Evolutionary conservation across 2,888 invertebrate species (phyloP), one percentile per base, ranked within the genome.

Genomic region (Eumacrocentrus americanus): DNA sequence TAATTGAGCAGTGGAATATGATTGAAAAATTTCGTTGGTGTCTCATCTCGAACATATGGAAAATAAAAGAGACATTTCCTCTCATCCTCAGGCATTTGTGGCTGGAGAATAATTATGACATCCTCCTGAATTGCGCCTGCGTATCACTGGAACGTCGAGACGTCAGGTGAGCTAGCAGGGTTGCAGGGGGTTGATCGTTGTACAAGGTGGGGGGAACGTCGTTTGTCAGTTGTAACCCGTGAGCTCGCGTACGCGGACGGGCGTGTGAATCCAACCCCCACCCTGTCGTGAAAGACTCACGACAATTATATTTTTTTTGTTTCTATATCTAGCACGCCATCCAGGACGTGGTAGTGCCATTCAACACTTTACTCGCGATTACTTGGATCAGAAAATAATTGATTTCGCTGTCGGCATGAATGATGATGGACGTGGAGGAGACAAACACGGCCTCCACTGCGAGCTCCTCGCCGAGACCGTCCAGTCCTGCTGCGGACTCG

Each of bases 371-470:
- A 12, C 20, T 57, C 37, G 29, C 29, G 6, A 18, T 37, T 23
- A 16, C 4, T 5, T 11, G 3, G 16, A 16, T 14, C 3, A 12
- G 14, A 11, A 12, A 14, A 35, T 25, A 20, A 50, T 46, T 46
- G 29, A 50, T 50, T 29, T 35, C 58, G 54, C 62, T 61, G 63
- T 72, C 71, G 78, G 72, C 59, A 79, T 79, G 79, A 78, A 76
- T 72, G 68, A 80, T 77, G 79, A 80, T 80, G 80, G 78, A 80
- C 70, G 75, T 78, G 69, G 80, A 80, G 70, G 79, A 79, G 64
- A 78, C 73, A 61, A 80, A 79, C 65, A 75, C 77, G 63, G 78
- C 75, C 66, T 79, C 80, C 69, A 78, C 75, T 53, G 78, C 77
- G 70, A 79, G 79, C 70, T 79, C 79, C 60, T 80, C 80, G 54